These are phyloP conservation scores for Zosterops pallidus DNA, from an alignment of 2,113 vertebrate species.

Conservation along the genomic window DNA sequence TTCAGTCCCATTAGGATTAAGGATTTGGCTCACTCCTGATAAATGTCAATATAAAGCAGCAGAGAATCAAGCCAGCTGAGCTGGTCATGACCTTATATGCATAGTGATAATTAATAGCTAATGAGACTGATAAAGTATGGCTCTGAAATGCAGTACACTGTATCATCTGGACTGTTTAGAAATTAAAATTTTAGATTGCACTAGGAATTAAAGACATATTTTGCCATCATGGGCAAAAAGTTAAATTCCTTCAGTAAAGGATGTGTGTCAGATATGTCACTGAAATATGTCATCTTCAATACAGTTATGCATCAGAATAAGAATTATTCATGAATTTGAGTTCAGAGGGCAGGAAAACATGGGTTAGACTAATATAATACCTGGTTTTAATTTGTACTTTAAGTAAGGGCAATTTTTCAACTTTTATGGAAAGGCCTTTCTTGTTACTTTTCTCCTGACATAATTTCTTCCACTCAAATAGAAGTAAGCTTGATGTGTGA, in stretches of 20 bases:
- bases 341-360: background rate
- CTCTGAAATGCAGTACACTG: background rate
- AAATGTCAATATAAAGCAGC: background rate
- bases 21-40: background rate
- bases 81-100: background rate
- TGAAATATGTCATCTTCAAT: background rate
- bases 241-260: background rate
- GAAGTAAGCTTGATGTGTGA: background rate
- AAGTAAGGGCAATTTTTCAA: background rate
- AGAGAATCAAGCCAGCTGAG: background rate
- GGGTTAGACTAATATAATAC: background rate
- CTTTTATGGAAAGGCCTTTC: background rate
- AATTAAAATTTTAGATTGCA: background rate
- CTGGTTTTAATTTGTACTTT: background rate
- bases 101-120: conserved; percentile 7
- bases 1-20: background rate
- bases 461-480: background rate
- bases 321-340: conserved; percentile 5
- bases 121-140: background rate
- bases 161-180: background rate
- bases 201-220: background rate
- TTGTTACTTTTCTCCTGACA: background rate
- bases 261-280: background rate
- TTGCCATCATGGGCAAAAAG: background rate
- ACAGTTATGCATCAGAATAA: background rate